Conservation (phyloP, 1,140 invertebrate genomes). For the Coelopa frigida region DNA sequence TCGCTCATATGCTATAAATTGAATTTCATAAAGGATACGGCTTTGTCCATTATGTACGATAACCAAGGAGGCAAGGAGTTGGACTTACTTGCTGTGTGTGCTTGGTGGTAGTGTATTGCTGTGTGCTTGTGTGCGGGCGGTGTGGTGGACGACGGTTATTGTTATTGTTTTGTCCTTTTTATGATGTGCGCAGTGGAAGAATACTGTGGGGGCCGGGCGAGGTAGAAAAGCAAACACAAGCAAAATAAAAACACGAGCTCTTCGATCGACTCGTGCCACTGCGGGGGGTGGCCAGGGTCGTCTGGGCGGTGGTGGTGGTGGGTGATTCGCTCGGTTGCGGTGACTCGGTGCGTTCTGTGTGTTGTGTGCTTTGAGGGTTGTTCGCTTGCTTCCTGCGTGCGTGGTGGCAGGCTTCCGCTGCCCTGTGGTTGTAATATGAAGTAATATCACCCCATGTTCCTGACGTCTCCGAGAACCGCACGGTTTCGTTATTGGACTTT, state of each 20-base stretch:
- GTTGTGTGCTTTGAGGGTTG: too few species aligned
- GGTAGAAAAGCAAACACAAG: constrained; percentile 1
- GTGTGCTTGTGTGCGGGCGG: background rate
- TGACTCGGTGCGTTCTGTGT: too few species aligned
- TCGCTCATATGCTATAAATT: too few species aligned
- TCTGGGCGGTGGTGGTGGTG: background rate
- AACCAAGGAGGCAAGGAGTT: too few species aligned
- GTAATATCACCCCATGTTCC: constrained; percentile 7
- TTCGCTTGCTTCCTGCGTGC: background rate
- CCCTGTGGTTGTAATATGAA: constrained; percentile 13
- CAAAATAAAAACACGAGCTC: constrained; percentile 19
- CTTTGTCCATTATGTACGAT: too few species aligned
- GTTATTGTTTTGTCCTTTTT: constrained; percentile 42
- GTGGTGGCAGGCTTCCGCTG: background rate
- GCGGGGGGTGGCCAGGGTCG: constrained; percentile 12
- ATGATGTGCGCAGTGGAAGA: constrained; percentile 19
- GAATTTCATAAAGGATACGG: too few species aligned
- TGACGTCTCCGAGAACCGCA: background rate
- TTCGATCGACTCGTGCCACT: too few species aligned
- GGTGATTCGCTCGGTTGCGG: too few species aligned
- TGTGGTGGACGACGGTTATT: constrained; percentile 33
- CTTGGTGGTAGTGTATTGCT: constrained; percentile 8
- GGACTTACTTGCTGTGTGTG: too few species aligned
- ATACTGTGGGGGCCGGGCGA: background rate
- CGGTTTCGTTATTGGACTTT: too few species aligned